phyloP scores from a whole-genome alignment of 2,113 vertebrate species.

The Merops nubicus region DNA sequence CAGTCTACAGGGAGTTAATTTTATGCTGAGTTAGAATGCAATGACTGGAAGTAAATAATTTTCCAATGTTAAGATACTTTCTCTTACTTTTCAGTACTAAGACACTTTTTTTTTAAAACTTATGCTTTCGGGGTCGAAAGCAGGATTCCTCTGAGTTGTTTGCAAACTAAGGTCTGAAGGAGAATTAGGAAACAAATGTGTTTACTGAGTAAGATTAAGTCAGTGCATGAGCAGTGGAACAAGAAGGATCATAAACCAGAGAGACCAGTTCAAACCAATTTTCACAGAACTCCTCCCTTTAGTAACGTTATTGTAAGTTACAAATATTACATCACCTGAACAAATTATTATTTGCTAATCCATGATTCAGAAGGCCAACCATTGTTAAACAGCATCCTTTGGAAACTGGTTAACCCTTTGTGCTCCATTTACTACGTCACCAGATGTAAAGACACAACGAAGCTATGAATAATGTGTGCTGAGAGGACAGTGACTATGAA shows the following conservation, averaged over 20 bases:
- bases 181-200: constrained; percentile 6
- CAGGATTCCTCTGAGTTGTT: not conserved
- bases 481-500: not conserved
- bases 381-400: constrained; percentile 12
- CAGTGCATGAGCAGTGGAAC: constrained; percentile 23
- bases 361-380: constrained; percentile 42
- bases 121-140: not conserved
- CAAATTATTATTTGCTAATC: constrained; percentile 51
- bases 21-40: not conserved
- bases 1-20: not conserved
- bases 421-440: not conserved
- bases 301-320: constrained; percentile 34
- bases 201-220: constrained; percentile 43
- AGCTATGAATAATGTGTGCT: not conserved
- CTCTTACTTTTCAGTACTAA: not conserved
- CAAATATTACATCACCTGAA: constrained; percentile 55
- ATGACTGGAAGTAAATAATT: not conserved
- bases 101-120: not conserved
- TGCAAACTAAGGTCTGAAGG: not conserved
- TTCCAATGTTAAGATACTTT: not conserved
- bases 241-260: constrained; percentile 61
- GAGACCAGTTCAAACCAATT: constrained; percentile 63
- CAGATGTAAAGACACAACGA: not conserved
- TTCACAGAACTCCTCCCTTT: constrained; percentile 46
- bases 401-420: constrained; percentile 3